Base-by-base conservation (phyloP, 2,113 vertebrate species). In the Cygnus buccinator region DNA sequence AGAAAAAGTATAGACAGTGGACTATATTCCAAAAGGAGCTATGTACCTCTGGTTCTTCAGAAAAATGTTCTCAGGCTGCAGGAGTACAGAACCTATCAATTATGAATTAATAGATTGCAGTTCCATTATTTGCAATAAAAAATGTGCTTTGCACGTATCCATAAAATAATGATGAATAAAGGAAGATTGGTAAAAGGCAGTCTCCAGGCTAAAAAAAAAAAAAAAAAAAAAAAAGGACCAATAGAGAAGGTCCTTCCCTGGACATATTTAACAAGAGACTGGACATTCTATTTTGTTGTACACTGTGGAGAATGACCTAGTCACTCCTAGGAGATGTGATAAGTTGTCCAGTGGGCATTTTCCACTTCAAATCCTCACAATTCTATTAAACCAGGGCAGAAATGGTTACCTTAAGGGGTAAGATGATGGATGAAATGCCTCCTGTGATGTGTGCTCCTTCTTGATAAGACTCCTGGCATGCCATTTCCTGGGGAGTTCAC, bases 81-180 rank as follows among this genome's bases (percentile, higher is more conserved):
- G 57, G 35, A 92, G 39, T 48, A 65, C 28, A 81, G 72, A 94
- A 71, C 23, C 61, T 87, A 96, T 95, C 86, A 94, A 90, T 96
- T 96, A 96, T 87, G 70, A 81, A 95, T 87, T 62, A 87, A 89
- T 48, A 79, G 88, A 87, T 84, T 93, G 62, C 80, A 84, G 52
- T 89, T 95, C 80, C 66, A 87, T 90, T 96, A 92, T 92, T 96
- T 96, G 82, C 73, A 79, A 31, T 87, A 68, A 94, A 89, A 95
- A 89, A 92, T 61, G 35, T 79, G 35, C 88, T 81, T 62, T 87
- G 57, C 74, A 81, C 89, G 35, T 86, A 76, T 94, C 73, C 62
- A 86, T 61, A 92, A 92, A 84, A 65, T 31, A 37, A 44, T 54
- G 62, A 48, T 75, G 85, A 75, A 89, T 85, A 92, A 90, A 90